Evolutionary conservation across 2,888 invertebrate species (phyloP), one percentile per base, ranked within the genome.

Genomic region (Drosophila paramelanica): DNA sequence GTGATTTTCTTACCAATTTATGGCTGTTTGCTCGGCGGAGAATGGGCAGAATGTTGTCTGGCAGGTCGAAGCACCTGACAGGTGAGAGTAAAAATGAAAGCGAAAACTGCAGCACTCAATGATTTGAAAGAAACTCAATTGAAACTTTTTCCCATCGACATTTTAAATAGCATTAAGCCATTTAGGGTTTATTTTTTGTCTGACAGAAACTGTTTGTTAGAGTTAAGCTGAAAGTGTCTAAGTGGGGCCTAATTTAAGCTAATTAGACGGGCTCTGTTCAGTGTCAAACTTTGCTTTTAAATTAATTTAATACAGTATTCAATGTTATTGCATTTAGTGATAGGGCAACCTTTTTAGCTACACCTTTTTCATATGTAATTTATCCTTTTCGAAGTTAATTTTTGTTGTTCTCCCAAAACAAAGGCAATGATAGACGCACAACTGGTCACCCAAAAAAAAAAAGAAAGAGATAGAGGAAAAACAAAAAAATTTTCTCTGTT

Each of bases 401-500:
- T 50, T 6, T 23, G 11, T 36, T 38, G 41, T 14, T 0, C 33
- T n/a, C 31, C 45, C 27, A 43, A 62, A 46, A 62, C 41, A 50
- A 58, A 31, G 17, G 1, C n/a, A 42, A 31, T 86, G 77, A 88
- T 38, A 55, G 81, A 50, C 85, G 86, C 88, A 88, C 27, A 58
- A 55, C 58, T 46, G 39, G 33, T 25, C 49, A 39, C 8, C 17
- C 23, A 23, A 23, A 23, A 2, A 23, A 23, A 23, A 6, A 43
- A 5, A 5, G 14, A 31, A n/a, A n/a, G n/a, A n/a, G n/a, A n/a
- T n/a, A n/a, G n/a, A n/a, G n/a, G n/a, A n/a, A n/a, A n/a, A 7
- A 52, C 46, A 49, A 86, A 85, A 86, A 79, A 85, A 85, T 88
- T 86, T 4, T 88, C 77, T 75, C 50, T 45, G 51, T 56, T 68